Conservation (phyloP, 2,113 vertebrate species). For the Bagarius yarrelli region DNA sequence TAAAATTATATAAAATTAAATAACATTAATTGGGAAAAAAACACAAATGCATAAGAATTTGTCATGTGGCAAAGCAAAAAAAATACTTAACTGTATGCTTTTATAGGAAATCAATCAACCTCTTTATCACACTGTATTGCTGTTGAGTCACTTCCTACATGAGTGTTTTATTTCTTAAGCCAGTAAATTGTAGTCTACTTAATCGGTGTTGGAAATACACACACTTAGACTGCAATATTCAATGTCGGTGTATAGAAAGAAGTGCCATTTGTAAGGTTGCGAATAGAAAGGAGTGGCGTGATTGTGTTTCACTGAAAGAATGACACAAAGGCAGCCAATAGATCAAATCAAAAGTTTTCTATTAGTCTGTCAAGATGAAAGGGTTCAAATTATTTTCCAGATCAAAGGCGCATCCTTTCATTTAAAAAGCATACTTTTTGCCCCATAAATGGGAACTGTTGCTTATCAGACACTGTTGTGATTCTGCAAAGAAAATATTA, state of each 20-base stretch:
- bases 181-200: neutral
- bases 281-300: neutral
- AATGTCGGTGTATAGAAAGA: neutral
- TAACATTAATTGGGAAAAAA: no score
- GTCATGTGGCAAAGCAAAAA: no score
- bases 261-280: neutral
- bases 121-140: neutral
- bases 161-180: neutral
- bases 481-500: constrained; percentile 38
- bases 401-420: constrained; percentile 45
- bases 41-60: no score
- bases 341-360: constrained; percentile 29
- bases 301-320: constrained; percentile 16
- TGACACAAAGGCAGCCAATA: neutral
- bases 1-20: no score
- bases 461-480: constrained; percentile 9
- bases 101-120: neutral
- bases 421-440: constrained; percentile 40
- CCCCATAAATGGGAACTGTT: constrained; percentile 32
- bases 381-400: constrained; percentile 43
- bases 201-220: neutral
- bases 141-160: neutral
- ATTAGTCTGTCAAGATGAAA: constrained; percentile 47
- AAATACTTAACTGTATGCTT: neutral
- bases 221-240: neutral